phyloP scores from a whole-genome alignment of 1,140 invertebrate genomes.

The Cepaea nemoralis region DNA sequence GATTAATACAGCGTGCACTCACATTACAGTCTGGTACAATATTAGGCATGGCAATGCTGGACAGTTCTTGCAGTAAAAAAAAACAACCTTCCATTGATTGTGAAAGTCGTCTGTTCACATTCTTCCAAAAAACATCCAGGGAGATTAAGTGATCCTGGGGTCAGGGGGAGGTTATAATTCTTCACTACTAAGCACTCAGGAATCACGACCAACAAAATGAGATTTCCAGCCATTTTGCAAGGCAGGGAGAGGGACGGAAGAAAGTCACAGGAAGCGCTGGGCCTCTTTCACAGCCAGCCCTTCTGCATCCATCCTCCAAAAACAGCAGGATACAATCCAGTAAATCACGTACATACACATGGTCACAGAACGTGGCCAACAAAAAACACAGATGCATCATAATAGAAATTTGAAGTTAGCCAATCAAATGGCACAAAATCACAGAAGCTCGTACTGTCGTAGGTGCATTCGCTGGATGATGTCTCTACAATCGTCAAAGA shows the following conservation, averaged over 20 bases:
- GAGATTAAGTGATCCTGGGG: neutral
- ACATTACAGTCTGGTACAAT: no score
- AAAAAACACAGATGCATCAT: slow-evolving; percentile 49
- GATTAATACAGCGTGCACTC: no score
- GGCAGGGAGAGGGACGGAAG: slow-evolving; percentile 37
- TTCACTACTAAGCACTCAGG: neutral
- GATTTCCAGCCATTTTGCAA: slow-evolving; percentile 18
- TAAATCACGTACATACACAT: slow-evolving; percentile 2
- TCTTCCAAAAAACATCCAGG: neutral
- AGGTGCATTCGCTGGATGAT: slow-evolving; percentile 99
- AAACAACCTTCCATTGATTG: no score
- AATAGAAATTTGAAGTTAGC: slow-evolving; percentile 42
- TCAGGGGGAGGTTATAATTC: neutral
- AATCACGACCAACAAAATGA: neutral
- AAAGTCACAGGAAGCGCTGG: slow-evolving; percentile 42
- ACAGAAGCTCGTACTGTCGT: slow-evolving; percentile 99
- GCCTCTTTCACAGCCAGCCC: slow-evolving; percentile 40
- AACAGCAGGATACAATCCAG: neutral
- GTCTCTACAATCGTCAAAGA: slow-evolving; percentile 99
- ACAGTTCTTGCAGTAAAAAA: no score
- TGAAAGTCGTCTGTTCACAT: no score
- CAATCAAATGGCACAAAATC: slow-evolving; percentile 54
- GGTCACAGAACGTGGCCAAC: slow-evolving; percentile 26
- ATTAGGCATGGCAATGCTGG: no score
- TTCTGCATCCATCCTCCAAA: slow-evolving; percentile 39